Base-by-base conservation (phyloP, 2,797 vertebrate genomes). In the Streptopelia turtur region DNA sequence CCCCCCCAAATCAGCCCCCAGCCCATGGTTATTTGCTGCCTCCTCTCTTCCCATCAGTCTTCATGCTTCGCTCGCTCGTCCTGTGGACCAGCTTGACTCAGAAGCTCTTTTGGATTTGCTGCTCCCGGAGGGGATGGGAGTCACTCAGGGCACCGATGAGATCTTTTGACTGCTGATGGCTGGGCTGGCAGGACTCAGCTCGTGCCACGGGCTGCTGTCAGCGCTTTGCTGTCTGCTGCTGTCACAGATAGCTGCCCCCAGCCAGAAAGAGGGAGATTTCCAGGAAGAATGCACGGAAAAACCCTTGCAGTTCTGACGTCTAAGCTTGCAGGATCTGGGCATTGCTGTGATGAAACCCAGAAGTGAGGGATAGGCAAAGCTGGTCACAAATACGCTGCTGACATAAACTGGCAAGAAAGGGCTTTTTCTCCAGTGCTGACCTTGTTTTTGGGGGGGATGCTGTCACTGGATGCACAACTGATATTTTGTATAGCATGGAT, bases 41-140 rank as follows among this genome's bases (percentile, higher is more conserved):
- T 82, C 43, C 41, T 74, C 53, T 68, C 53, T 52, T 59, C 16
- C 13, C 20, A 37, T 69, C 31, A 0, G 5, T 23, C 21, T 15
- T 37, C 23, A 17, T 5, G 6, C 43, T n/a, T n/a, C 0, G 0
- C 10, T 87, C 0, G 0, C 45, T 90, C 37, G 15, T 50, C 76
- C 41, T 57, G 25, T 49, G 23, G 55, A 75, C 27, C 3, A 9
- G 31, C 52, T 77, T 16, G 0, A 43, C 53, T 31, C 18, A 56
- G 60, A 15, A 1, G 6, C 33, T 60, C 31, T 79, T 55, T 80
- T 10, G 4, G 23, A 33, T 63, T 53, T 1, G 1, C 45, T 76
- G 35, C 13, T 60, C 47, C 57, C 63, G 75, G 6, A 66, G 91
- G 55, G 31, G 22, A 35, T 45, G 33, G 21, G 47, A 39, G 45